Conservation (phyloP, 2,797 vertebrate species). For the Lemur catta region DNA sequence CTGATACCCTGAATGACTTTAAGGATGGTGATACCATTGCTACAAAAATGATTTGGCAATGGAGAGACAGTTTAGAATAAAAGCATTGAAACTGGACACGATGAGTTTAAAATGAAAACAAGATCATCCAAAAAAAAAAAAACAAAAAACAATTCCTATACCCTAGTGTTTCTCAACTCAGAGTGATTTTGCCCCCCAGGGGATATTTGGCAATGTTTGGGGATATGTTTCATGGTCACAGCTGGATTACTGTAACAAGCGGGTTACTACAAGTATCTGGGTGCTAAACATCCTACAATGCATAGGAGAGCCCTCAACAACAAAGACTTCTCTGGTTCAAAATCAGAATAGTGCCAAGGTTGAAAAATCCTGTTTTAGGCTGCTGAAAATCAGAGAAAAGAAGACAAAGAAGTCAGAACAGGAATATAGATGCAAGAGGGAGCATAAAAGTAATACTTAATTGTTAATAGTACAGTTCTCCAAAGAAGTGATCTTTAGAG, state of each 20-base stretch:
- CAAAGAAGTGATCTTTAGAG: neutral
- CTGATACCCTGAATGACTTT: neutral
- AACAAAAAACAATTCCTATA: neutral
- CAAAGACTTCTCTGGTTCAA: conserved; percentile 24
- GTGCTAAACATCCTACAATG: neutral
- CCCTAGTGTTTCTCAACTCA: neutral
- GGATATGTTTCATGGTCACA: neutral
- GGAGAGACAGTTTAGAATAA: neutral
- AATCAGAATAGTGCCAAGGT: neutral
- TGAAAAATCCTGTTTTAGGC: neutral
- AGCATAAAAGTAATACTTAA: neutral
- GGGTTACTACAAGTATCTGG: neutral
- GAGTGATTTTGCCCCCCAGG: neutral
- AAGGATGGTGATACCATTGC: neutral
- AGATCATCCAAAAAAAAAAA: neutral
- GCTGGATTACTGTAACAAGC: neutral
- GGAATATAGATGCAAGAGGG: neutral
- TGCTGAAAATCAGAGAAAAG: neutral
- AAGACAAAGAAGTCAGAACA: neutral
- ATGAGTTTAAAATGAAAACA: neutral
- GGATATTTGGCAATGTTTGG: conserved; percentile 10
- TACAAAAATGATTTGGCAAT: neutral
- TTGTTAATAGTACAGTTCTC: neutral
- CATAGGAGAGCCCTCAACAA: neutral
- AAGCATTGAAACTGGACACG: neutral